Evolutionary conservation across 2,113 vertebrate genomes (phyloP).

Genomic region (Cephalopholis sonnerati): DNA sequence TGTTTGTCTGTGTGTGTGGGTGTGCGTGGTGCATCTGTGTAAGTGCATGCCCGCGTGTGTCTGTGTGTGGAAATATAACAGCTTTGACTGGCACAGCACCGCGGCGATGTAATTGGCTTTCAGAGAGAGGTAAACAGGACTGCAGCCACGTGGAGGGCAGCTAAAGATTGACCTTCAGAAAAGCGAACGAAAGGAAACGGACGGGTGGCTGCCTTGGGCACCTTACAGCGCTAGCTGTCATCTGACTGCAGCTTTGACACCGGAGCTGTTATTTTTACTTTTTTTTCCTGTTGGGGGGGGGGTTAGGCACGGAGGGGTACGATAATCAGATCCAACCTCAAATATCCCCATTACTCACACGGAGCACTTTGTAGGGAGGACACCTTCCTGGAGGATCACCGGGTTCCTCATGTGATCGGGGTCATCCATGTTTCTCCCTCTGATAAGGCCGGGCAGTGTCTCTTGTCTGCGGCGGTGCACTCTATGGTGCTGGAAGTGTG

Average conservation of each 20-base stretch:
- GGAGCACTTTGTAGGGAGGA: conserved; percentile 75
- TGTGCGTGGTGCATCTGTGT: conserved; percentile 46
- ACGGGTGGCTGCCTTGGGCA: conserved; percentile 76
- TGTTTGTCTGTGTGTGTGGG: conserved; percentile 65
- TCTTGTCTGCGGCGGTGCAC: conserved; percentile 64
- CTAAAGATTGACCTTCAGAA: conserved; percentile 85
- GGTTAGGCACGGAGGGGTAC: neutral
- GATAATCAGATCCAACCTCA: conserved; percentile 77
- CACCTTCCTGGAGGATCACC: conserved; percentile 73
- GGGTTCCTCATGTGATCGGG: conserved; percentile 72
- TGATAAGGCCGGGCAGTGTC: conserved; percentile 80
- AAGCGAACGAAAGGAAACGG: conserved; percentile 43
- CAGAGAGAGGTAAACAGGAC: conserved; percentile 81
- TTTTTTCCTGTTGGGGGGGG: neutral
- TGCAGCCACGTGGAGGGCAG: conserved; percentile 72
- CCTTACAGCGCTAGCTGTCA: conserved; percentile 70
- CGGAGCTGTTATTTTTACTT: conserved; percentile 57
- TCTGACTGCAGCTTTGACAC: conserved; percentile 65
- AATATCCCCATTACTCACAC: conserved; percentile 67
- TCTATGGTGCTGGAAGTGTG: conserved; percentile 62
- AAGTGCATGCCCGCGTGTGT: conserved; percentile 59
- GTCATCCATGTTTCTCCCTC: conserved; percentile 81
- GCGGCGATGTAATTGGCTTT: conserved; percentile 83
- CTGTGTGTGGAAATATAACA: conserved; percentile 60
- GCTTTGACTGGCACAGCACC: conserved; percentile 64